These are phyloP conservation scores for Pempheris klunzingeri DNA, from an alignment of 2,797 vertebrate genomes.

Conservation along the genomic window DNA sequence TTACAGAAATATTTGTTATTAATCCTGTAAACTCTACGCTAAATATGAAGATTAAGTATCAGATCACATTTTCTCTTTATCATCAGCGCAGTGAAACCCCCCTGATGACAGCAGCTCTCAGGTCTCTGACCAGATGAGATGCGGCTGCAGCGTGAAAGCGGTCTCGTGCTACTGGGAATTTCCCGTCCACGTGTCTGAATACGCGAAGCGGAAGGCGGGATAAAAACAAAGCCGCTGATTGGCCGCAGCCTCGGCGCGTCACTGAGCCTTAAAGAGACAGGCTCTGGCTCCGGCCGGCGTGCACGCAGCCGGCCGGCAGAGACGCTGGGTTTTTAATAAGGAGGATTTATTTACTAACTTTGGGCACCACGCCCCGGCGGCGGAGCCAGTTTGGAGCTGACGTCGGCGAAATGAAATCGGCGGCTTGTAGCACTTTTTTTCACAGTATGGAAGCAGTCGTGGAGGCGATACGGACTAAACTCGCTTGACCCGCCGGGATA, in stretches of 20 bases:
- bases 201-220: conserved; percentile 71
- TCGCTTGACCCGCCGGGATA: conserved; percentile 67
- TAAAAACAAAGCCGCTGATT: conserved; percentile 86
- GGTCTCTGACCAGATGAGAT: conserved; percentile 31
- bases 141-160: conserved; percentile 38
- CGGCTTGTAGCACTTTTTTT: conserved; percentile 58
- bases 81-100: neutral
- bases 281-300: rapidly evolving
- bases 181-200: conserved; percentile 88
- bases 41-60: neutral
- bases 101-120: conserved; percentile 35
- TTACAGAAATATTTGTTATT: no score
- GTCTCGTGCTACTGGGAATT: conserved; percentile 85
- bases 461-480: conserved; percentile 78
- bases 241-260: conserved; percentile 44
- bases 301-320: neutral
- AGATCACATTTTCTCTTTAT: neutral
- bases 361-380: conserved; percentile 67
- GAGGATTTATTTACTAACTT: conserved; percentile 64
- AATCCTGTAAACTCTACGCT: no score
- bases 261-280: conserved; percentile 62
- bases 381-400: conserved; percentile 75
- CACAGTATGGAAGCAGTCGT: conserved; percentile 81
- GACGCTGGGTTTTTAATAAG: conserved; percentile 56
- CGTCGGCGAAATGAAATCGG: conserved; percentile 76